Conservation (phyloP, 2,888 invertebrate genomes). For the Hyposoter didymator region DNA sequence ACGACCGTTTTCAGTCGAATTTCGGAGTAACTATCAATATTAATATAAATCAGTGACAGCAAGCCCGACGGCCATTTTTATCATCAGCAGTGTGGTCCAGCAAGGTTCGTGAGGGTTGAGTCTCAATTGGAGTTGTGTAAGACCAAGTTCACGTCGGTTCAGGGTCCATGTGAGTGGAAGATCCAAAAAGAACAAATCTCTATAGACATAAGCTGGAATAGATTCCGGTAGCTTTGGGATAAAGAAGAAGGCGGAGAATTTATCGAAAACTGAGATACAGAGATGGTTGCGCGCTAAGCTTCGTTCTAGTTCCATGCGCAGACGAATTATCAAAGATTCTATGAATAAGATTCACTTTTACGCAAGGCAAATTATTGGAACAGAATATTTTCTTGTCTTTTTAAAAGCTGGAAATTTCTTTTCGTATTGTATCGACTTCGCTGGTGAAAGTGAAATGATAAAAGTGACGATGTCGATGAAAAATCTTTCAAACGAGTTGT, state of each 20-base stretch:
- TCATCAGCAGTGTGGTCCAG: background rate
- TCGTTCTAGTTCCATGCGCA: background rate
- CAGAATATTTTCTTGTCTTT: background rate
- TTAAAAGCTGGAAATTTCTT: background rate
- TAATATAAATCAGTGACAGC: background rate
- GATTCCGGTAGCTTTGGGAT: background rate
- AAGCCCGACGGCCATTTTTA: background rate
- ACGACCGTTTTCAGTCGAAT: background rate
- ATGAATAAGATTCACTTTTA: background rate
- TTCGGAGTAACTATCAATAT: background rate
- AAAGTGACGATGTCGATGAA: background rate
- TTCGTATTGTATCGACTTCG: background rate
- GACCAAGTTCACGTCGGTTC: constrained; percentile 1
- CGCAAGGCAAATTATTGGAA: background rate
- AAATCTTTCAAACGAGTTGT: background rate
- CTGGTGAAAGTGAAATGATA: background rate
- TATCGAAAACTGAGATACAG: background rate
- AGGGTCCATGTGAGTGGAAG: background rate
- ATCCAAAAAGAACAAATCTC: constrained; percentile 4
- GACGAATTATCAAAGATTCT: background rate
- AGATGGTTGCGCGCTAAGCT: background rate
- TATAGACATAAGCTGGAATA: background rate
- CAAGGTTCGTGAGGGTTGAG: background rate
- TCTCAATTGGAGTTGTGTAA: background rate
- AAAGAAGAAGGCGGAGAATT: background rate